Evolutionary conservation across 2,888 invertebrate species (phyloP), one percentile per base, ranked within the genome.

Genomic region (Ethmia dodecea): DNA sequence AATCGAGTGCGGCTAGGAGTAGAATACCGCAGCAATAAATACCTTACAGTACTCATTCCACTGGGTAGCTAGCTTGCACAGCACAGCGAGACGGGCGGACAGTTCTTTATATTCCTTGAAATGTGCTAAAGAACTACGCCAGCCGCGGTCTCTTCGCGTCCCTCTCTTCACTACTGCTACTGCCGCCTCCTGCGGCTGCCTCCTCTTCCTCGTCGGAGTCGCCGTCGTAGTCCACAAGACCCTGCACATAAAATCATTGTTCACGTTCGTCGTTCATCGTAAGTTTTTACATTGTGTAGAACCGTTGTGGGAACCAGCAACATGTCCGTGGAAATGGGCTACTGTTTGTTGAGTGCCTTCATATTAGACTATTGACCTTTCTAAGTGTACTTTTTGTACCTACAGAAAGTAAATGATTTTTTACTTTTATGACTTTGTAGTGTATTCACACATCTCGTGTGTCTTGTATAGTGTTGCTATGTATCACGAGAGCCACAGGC

Each of bases 191-290:
- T 27, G 46, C 38, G 10, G 53, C 58, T 8, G 54, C 49, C 24
- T 95, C 94, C 41, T 96, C 96, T 40, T 96, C 96, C 62, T 98
- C 98, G 62, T 98, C 98, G 0, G 97, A 98, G 80, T 98, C 98
- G 37, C 96, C 98, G 71, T 98, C 98, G 66, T 98, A 98, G 79
- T 98, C 98, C 45, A 98, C 98, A 63, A 98, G 89, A 53, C 96
- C 95, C 95, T 95, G 71, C 14, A 35, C 11, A 35, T n/a, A 26
- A 28, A 35, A 15, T 31, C 14, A 27, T 35, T 30, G n/a, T n/a
- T n/a, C n/a, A n/a, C n/a, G n/a, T n/a, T n/a, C n/a, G n/a, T n/a
- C n/a, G n/a, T n/a, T n/a, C n/a, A n/a, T n/a, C n/a, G n/a, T n/a
- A n/a, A n/a, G n/a, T n/a, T n/a, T n/a, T n/a, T n/a, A n/a, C n/a